Evolutionary conservation across 2,113 vertebrate genomes (phyloP).

Genomic region (Psittacula cyanocephala): DNA sequence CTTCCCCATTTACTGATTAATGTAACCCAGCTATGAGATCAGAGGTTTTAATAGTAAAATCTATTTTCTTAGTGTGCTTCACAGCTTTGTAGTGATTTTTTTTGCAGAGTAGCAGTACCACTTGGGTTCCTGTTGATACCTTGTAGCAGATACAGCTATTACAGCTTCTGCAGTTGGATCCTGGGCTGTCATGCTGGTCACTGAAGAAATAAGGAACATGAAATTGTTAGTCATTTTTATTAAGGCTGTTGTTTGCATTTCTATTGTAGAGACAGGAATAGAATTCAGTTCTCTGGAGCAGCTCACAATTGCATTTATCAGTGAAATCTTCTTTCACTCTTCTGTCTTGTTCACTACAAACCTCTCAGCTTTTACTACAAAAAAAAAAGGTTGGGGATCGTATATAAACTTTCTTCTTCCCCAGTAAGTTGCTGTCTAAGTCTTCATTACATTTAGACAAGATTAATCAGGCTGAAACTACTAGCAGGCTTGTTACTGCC

Average conservation of each 20-base stretch:
- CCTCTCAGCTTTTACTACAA: background rate
- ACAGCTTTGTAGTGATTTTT: background rate
- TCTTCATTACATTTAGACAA: background rate
- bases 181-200: background rate
- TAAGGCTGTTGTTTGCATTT: background rate
- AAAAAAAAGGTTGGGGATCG: background rate
- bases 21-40: background rate
- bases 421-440: background rate
- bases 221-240: background rate
- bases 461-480: background rate
- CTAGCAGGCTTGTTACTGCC: background rate
- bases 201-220: background rate
- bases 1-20: background rate
- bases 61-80: background rate
- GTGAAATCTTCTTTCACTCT: background rate
- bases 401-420: background rate
- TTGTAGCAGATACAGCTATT: background rate
- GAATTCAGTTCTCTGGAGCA: background rate
- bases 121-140: background rate
- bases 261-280: background rate
- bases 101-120: background rate
- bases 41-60: background rate
- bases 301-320: background rate
- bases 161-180: background rate
- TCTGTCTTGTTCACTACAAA: background rate